These are phyloP conservation scores for Dolichopus griseipennis DNA, from an alignment of 2,888 invertebrate genomes.

Conservation along the genomic window DNA sequence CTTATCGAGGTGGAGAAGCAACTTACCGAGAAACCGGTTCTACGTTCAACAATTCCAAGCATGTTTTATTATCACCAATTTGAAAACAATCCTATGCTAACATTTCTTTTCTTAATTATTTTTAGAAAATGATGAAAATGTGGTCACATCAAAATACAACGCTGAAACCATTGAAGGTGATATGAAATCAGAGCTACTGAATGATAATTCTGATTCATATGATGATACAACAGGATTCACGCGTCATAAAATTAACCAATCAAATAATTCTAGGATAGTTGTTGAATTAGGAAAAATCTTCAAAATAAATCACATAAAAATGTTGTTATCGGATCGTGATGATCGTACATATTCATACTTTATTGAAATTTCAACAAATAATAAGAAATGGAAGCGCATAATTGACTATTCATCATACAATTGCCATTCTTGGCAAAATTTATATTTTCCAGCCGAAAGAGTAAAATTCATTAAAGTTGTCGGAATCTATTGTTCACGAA, in stretches of 20 bases:
- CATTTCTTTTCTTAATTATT: too few relatives aligned
- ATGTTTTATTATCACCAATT: too few relatives aligned
- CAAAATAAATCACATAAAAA: conserved; percentile 86
- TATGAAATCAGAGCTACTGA: too few relatives aligned
- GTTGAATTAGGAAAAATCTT: conserved; percentile 74
- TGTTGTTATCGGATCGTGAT: conserved; percentile 93
- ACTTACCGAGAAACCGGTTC: too few relatives aligned
- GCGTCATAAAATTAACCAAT: conserved; percentile 74
- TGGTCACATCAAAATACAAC: too few relatives aligned
- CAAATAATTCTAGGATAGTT: conserved; percentile 69
- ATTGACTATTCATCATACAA: conserved; percentile 86
- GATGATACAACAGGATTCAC: conserved; percentile 89
- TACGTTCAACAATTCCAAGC: too few relatives aligned
- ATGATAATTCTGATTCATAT: conserved; percentile 63
- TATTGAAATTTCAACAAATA: conserved; percentile 83
- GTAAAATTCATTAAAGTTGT: conserved; percentile 73
- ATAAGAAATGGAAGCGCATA: conserved; percentile 88
- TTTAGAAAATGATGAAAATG: too few relatives aligned
- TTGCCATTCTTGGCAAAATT: conserved; percentile 93
- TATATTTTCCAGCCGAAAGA: conserved; percentile 84
- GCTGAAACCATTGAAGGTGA: too few relatives aligned
- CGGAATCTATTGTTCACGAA: conserved; percentile 93
- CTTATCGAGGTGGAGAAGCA: too few relatives aligned
- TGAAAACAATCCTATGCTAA: too few relatives aligned
- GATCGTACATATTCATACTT: conserved; percentile 52